Evolutionary conservation across 2,888 invertebrate genomes (phyloP).

Genomic region (Papilio demoleus): DNA sequence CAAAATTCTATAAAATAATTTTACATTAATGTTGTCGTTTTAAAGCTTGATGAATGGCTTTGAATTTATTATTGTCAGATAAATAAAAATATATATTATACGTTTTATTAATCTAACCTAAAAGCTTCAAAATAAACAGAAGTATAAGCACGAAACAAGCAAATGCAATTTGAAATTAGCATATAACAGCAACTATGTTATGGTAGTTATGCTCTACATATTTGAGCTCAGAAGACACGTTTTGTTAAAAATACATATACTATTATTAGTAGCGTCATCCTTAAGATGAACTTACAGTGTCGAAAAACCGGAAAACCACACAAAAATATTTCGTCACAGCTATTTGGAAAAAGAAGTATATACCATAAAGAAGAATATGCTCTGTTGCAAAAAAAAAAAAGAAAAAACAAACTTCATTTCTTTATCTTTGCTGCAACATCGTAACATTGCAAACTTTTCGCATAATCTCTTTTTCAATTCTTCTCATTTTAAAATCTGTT

Average conservation of each 20-base stretch:
- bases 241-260: background rate
- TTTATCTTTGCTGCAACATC: background rate
- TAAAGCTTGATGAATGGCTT: too few species aligned
- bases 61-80: too few species aligned
- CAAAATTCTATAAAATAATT: too few species aligned
- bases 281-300: too few species aligned
- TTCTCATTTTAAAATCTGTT: background rate
- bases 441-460: background rate
- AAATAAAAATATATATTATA: too few species aligned
- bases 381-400: too few species aligned
- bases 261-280: too few species aligned
- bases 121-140: background rate
- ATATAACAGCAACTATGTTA: background rate
- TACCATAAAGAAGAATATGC: background rate
- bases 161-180: conserved; percentile 14
- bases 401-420: background rate
- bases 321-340: too few species aligned
- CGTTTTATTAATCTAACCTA: too few species aligned
- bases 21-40: too few species aligned
- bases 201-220: background rate
- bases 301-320: too few species aligned
- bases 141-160: background rate
- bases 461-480: background rate
- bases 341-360: too few species aligned
- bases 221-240: background rate